These are phyloP conservation scores for Dipodomys ordii DNA, from an alignment of 2,113 vertebrate genomes.

Conservation along the genomic window DNA sequence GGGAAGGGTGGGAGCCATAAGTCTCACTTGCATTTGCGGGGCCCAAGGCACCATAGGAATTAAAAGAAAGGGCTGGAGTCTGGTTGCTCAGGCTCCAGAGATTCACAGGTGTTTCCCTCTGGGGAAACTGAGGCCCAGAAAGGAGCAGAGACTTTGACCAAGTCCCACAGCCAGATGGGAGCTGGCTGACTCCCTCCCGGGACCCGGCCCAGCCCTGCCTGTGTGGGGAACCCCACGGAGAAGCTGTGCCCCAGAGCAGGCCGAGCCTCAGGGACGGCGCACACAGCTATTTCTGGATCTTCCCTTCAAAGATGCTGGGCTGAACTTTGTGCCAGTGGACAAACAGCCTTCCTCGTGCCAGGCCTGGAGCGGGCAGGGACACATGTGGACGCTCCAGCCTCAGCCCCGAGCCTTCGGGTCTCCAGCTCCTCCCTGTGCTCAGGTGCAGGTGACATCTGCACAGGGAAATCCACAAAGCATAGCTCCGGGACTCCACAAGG, in stretches of 20 bases:
- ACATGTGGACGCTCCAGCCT: not conserved
- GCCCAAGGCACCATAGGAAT: too few relatives aligned
- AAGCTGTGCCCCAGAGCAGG: not conserved
- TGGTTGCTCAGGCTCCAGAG: not conserved
- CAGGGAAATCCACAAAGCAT: not conserved
- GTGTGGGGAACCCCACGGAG: not conserved
- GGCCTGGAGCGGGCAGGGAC: not conserved
- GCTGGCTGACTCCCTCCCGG: fast-evolving
- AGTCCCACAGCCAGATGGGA: not conserved
- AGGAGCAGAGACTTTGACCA: not conserved
- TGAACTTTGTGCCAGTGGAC: fast-evolving
- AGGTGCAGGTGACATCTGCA: fast-evolving
- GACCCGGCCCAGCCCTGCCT: not conserved
- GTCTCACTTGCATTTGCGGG: fast-evolving
- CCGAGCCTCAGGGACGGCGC: not conserved
- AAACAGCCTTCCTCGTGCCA: not conserved
- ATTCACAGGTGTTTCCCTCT: not conserved
- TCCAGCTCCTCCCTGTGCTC: fast-evolving
- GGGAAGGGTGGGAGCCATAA: not conserved
- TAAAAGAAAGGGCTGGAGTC: not conserved
- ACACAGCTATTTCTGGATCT: not conserved
- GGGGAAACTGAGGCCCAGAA: not conserved
- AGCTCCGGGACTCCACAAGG: not conserved
- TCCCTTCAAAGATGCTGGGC: constrained; percentile 68
- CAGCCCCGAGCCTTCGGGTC: not conserved